Evolutionary conservation across 2,888 invertebrate species (phyloP), one percentile per base, ranked within the genome.

Genomic region (Oegoconia quadripuncta): DNA sequence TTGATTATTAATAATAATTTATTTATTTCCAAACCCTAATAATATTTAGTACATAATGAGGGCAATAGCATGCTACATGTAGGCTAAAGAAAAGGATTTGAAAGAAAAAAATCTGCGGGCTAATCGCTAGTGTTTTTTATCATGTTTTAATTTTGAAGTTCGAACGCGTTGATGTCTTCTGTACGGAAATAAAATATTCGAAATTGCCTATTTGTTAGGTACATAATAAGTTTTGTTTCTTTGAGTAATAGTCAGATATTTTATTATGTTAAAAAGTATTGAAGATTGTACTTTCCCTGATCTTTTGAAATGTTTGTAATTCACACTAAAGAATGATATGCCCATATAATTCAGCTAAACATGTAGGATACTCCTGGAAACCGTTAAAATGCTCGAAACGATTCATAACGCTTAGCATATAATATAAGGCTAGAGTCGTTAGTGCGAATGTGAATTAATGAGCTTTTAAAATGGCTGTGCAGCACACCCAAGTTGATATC

Each of bases 401-500:
- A 66, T 61, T 68, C 58, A 56, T 59, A 63, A 50, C 44, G 50
- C 53, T 56, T 63, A 59, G 61, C 60, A 57, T 66, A 65, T n/a
- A n/a, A n/a, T n/a, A n/a, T n/a, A n/a, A n/a, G n/a, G 66, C 45
- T 41, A 40, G 57, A 67, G 65, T 62, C 60, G 62, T 65, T 65
- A 53, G 59, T 61, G 59, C 60, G 57, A 67, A 65, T 62, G 63
- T 55, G 69, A 74, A 78, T 75, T 77, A 80, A 82, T 75, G 70
- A 74, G 70, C 57, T 74, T 67, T 74, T 71, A 72, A 76, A 74
- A 74, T 75, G 64, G 68, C 61, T 68, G 64, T 64, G 68, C 69
- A 74, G 78, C 81, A 70, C 80, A 72, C 72, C 77, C 76, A 77
- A 69, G 78, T 73, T 35, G 79, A 67, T 64, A 71, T 71, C 64